A percentile compares a stretch with the other conserved stretches of the same genome.
Conservation (phyloP, 2,888 invertebrate genomes). For the Lasioglossum oenotherae region DNA sequence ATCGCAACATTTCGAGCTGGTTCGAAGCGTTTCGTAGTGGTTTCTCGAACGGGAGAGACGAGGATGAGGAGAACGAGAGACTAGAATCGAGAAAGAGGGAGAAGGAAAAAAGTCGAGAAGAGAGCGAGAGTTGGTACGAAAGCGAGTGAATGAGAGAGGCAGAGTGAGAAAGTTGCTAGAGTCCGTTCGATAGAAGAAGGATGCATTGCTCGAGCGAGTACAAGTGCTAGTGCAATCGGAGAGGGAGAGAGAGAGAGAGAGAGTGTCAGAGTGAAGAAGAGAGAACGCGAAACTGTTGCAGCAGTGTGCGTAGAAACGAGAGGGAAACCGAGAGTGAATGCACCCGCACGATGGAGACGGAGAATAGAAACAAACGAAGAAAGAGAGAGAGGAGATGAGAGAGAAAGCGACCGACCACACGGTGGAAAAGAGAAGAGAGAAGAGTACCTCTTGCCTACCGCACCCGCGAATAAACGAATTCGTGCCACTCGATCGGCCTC, state of each 20-base stretch:
- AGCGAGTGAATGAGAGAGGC: not conserved
- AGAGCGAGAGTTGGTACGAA: not conserved
- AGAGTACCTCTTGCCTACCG: slow-evolving; percentile 53
- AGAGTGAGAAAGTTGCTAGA: not conserved
- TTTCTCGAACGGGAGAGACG: not conserved
- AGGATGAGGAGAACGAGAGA: too few relatives aligned
- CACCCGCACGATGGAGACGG: slow-evolving; percentile 6
- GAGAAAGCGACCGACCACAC: not conserved
- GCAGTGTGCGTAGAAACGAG: slow-evolving; percentile 11
- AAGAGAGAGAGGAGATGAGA: slow-evolving; percentile 28
- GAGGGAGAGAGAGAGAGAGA: not conserved
- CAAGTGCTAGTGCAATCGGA: not conserved
- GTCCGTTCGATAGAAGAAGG: not conserved
- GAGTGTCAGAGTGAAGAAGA: not conserved
- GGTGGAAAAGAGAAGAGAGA: slow-evolving; percentile 1
- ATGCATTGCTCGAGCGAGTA: not conserved
- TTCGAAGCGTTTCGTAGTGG: not conserved
- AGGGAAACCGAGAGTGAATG: slow-evolving; percentile 5
- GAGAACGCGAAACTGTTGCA: not conserved
- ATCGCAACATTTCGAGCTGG: not conserved
- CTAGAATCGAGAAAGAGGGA: too few relatives aligned
- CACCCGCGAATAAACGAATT: slow-evolving; percentile 67
- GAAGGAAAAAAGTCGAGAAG: too few relatives aligned
- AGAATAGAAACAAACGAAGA: not conserved
- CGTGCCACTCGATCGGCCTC: slow-evolving; percentile 76